Conservation (phyloP, 2,113 vertebrate genomes). For the Rhinopomastus cyanomelas region DNA sequence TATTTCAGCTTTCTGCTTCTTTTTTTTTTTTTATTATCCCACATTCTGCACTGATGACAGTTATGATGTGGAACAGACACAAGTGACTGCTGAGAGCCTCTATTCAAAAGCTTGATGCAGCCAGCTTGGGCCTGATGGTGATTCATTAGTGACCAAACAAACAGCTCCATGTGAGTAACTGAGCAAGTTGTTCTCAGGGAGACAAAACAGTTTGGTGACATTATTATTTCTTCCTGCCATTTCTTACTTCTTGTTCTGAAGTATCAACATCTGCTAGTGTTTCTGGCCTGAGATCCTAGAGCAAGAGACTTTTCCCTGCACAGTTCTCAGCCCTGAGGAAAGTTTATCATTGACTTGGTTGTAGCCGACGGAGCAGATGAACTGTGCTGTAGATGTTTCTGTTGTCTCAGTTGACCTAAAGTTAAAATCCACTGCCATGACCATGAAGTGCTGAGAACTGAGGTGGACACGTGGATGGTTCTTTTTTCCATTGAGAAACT, state of each 20-base stretch:
- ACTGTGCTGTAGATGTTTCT: background rate
- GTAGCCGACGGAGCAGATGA: background rate
- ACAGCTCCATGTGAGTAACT: background rate
- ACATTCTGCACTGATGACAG: conserved; percentile 17
- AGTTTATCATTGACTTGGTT: background rate
- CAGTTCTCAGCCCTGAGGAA: background rate
- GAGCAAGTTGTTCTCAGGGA: background rate
- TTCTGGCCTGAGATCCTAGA: background rate
- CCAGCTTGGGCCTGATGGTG: background rate
- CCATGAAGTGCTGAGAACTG: too few species aligned
- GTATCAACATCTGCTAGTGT: background rate
- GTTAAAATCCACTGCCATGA: background rate
- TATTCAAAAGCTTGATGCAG: background rate
- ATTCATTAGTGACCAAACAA: conserved; percentile 16
- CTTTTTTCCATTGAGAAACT: too few species aligned
- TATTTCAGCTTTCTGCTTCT: background rate
- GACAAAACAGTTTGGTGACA: background rate
- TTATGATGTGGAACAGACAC: background rate
- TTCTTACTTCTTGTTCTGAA: background rate
- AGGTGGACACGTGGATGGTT: too few species aligned
- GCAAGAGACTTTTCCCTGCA: background rate
- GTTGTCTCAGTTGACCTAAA: background rate
- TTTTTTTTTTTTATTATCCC: background rate
- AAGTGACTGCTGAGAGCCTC: background rate
- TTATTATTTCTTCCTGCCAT: background rate